A percentile compares a stretch with the other conserved stretches of the same genome.
phyloP scores from a whole-genome alignment of 2,888 invertebrate species.

The Drosophila greeni region DNA sequence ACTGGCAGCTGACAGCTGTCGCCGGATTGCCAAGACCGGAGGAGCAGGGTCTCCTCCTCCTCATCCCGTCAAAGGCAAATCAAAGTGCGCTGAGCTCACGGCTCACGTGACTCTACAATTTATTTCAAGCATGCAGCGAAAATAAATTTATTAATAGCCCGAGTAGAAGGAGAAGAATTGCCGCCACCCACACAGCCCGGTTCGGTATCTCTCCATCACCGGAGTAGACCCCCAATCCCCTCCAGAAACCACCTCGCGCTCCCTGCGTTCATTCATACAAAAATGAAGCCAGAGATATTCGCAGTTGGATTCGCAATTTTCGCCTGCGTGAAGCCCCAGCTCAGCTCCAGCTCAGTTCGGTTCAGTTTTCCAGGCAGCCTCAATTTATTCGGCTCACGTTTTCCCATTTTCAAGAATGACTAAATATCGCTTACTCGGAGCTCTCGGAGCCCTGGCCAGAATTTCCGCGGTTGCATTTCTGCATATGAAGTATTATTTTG shows the following conservation, averaged over 20 bases:
- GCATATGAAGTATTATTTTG: slow-evolving; percentile 39
- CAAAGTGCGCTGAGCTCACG: slow-evolving; percentile 42
- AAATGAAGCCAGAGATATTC: slow-evolving; percentile 55
- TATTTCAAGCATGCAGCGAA: slow-evolving; percentile 65
- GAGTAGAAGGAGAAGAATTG: slow-evolving; percentile 48
- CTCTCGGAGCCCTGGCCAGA: slow-evolving; percentile 25
- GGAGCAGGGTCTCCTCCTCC: slow-evolving; percentile 10
- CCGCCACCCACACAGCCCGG: slow-evolving; percentile 47
- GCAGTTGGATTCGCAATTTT: slow-evolving; percentile 49
- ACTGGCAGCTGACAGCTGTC: slow-evolving; percentile 61
- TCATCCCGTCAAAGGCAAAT: slow-evolving; percentile 59
- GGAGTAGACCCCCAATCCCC: slow-evolving; percentile 11
- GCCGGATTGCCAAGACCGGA: slow-evolving; percentile 48
- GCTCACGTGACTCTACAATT: slow-evolving; percentile 70
- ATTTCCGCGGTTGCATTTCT: slow-evolving; percentile 47
- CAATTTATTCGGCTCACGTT: slow-evolving; percentile 77
- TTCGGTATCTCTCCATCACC: slow-evolving; percentile 20
- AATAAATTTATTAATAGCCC: slow-evolving; percentile 68
- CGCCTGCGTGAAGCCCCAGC: slow-evolving; percentile 48
- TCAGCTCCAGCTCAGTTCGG: neutral
- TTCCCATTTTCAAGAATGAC: slow-evolving; percentile 77
- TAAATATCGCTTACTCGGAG: slow-evolving; percentile 76
- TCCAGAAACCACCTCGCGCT: neutral
- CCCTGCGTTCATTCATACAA: slow-evolving; percentile 54
- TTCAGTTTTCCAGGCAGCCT: slow-evolving; percentile 31